Conservation (phyloP, 2,797 vertebrate species). For the Sebastes diploproa region DNA sequence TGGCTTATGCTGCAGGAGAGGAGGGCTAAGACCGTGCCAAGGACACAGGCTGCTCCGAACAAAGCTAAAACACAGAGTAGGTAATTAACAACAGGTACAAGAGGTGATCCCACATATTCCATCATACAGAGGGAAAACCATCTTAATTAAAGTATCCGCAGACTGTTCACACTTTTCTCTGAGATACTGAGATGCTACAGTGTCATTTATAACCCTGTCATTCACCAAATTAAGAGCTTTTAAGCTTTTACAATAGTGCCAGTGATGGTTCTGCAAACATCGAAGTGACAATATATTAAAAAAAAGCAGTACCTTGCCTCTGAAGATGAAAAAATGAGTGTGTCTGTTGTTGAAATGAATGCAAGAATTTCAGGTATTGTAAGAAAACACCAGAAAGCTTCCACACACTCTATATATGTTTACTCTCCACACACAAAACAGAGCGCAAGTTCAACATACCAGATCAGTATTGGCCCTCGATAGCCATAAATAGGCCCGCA, state of each 20-base stretch:
- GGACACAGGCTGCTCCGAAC: constrained; percentile 39
- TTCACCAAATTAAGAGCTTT: not conserved
- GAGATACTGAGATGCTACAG: not conserved
- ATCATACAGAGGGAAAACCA: not conserved
- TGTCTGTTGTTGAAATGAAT: constrained; percentile 16
- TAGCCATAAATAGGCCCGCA: not conserved
- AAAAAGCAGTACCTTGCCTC: constrained; percentile 2
- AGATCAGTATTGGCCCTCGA: not conserved
- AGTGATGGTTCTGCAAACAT: not conserved
- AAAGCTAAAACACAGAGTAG: constrained; percentile 12
- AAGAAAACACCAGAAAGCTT: not conserved
- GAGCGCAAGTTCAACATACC: not conserved
- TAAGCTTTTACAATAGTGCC: not conserved
- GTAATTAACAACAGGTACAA: constrained; percentile 60
- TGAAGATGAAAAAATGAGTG: constrained; percentile 34
- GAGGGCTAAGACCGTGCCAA: constrained; percentile 37
- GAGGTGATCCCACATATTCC: constrained; percentile 37
- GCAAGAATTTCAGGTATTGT: constrained; percentile 14
- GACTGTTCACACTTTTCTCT: not conserved
- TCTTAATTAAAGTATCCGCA: constrained; percentile 41
- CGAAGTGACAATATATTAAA: constrained; percentile 1
- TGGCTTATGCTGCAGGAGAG: constrained; percentile 4
- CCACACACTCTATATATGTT: not conserved
- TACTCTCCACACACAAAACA: not conserved
- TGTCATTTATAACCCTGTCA: constrained; percentile 1